phyloP scores from a whole-genome alignment of 2,888 invertebrate species.

The Nomada lathburiana region DNA sequence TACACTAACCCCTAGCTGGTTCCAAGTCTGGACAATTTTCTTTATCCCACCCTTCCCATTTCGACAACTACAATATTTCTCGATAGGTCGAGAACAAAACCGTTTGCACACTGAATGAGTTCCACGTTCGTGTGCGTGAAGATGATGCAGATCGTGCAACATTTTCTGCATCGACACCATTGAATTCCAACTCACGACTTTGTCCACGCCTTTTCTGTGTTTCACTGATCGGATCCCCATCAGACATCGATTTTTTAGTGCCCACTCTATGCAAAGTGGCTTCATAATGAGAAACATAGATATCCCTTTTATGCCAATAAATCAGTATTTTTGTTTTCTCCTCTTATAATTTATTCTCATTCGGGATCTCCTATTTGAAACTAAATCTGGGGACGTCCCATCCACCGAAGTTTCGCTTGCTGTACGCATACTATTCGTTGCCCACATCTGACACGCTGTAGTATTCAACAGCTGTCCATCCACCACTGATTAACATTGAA shows the following conservation, averaged over 20 bases:
- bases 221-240: constrained; percentile 53
- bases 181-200: constrained; percentile 12
- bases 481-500: not conserved
- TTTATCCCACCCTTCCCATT: not conserved
- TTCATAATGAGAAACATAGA: not conserved
- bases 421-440: no score
- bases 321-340: no score
- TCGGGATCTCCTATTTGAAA: no score
- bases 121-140: constrained; percentile 29
- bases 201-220: constrained; percentile 56
- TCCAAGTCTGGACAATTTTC: not conserved
- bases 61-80: no score
- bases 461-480: no score
- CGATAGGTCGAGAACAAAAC: not conserved
- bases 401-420: no score
- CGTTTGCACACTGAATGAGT: not conserved
- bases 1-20: not conserved
- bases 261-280: constrained; percentile 23
- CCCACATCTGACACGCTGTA: no score
- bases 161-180: constrained; percentile 3
- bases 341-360: no score
- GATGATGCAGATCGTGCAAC: constrained; percentile 32
- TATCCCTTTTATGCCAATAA: not conserved
- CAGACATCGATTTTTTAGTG: constrained; percentile 46
- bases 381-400: not conserved